Conservation (phyloP, 2,113 vertebrate genomes). For the Phainopepla nitens region DNA sequence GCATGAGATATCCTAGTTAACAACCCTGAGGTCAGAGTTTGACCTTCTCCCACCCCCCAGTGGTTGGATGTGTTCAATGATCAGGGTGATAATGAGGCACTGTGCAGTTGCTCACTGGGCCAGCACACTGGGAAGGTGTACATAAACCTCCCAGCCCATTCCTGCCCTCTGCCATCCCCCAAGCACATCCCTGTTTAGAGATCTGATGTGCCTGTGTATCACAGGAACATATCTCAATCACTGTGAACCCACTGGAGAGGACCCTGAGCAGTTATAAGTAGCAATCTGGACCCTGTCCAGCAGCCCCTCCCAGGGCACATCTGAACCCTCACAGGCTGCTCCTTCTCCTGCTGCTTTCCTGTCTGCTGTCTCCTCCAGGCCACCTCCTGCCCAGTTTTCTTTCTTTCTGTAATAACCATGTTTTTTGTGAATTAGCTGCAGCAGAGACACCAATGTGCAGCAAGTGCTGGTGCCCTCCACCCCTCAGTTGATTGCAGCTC, state of each 20-base stretch:
- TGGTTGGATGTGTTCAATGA: not conserved
- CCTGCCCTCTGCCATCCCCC: not conserved
- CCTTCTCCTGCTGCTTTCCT: not conserved
- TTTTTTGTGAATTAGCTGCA: not conserved
- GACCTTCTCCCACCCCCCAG: not conserved
- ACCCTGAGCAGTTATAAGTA: not conserved
- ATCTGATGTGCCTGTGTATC: not conserved
- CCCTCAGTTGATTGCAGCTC: fast-evolving
- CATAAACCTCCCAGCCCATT: not conserved
- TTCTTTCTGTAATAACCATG: not conserved
- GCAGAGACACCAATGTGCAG: fast-evolving
- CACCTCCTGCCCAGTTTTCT: not conserved
- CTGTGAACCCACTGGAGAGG: not conserved
- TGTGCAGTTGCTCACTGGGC: not conserved
- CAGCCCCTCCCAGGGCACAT: not conserved
- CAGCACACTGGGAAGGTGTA: not conserved
- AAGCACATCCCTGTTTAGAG: not conserved
- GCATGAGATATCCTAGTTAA: not conserved
- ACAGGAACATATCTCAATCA: not conserved
- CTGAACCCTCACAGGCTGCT: not conserved
- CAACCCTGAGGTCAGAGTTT: not conserved
- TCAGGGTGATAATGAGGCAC: fast-evolving
- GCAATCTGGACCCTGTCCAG: not conserved
- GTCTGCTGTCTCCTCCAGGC: not conserved
- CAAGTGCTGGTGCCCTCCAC: fast-evolving